Evolutionary conservation across 2,797 vertebrate species (phyloP).

Genomic region (Leptodactylus fallax): DNA sequence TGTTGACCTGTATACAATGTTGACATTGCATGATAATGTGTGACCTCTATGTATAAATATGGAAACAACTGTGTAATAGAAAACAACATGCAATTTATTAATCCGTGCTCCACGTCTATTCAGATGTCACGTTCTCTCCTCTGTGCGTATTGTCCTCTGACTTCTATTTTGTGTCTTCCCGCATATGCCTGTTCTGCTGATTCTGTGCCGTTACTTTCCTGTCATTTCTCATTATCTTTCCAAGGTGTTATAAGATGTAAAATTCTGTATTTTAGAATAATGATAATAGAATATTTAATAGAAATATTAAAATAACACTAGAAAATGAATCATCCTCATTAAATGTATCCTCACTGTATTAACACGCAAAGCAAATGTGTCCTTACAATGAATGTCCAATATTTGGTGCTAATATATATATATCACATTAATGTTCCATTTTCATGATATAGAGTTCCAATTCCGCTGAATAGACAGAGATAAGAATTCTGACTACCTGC

Average conservation of each 20-base stretch:
- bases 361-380: too few species aligned
- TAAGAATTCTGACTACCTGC: too few species aligned
- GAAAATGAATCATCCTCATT: neutral
- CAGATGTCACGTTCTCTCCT: neutral
- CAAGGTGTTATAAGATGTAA: neutral
- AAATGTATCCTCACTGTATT: neutral
- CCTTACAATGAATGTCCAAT: too few species aligned
- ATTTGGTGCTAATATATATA: too few species aligned
- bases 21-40: constrained; percentile 26
- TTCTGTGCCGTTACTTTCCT: neutral
- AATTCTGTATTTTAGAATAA: neutral
- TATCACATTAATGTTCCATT: too few species aligned
- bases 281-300: neutral
- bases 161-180: constrained; percentile 22
- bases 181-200: neutral
- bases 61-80: neutral
- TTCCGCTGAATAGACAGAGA: too few species aligned
- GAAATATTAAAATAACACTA: neutral
- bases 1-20: constrained; percentile 2
- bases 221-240: constrained; percentile 32
- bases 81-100: constrained; percentile 64
- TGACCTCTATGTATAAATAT: constrained; percentile 3
- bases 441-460: too few species aligned
- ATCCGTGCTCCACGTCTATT: constrained; percentile 19
- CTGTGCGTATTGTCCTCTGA: constrained; percentile 4